Base-by-base conservation (phyloP, 2,888 invertebrate genomes). In the Campoletis raptor region DNA sequence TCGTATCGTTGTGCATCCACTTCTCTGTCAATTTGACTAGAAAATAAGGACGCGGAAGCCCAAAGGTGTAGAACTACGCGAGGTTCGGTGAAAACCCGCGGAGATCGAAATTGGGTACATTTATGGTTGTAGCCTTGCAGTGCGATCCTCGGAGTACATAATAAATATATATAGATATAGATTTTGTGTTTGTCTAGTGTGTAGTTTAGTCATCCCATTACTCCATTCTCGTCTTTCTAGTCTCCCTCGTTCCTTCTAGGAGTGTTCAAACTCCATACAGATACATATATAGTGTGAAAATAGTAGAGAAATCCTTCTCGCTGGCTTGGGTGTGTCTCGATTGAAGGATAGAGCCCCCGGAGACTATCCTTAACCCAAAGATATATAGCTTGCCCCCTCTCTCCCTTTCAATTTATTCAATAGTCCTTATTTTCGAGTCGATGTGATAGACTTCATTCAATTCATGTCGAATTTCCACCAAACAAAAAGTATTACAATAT, bases 1-100 rank as follows among this genome's bases (percentile, higher is more conserved):
- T 76, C 57, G 67, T 72, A 81, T 85, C 77, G 79, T 73, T 77
- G 85, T 83, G 82, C 85, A 87, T 87, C 85, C 76, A 87, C 83
- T 86, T 86, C 64, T 83, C 85, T 88, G 87, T 88, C 88, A 88
- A 89, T 87, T 88, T 88, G 72, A 81, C 70, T 77, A 72, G 88
- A 87, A 84, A 87, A 88, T 87, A 85, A 45, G 84, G 86, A 86
- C 77, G 37, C 76, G 45, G 77, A 73, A 80, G 67, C 69, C 81
- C 21, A 57, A 12, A 52, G 42, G 77, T 42, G 21, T 42, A 72
- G 40, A 54, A 36, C 37, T 52, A 30, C 24, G 64, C 64, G 45
- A 36, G 69, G 8, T 52, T 67, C 21, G 66, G 74, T 52, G 72
- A 72, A 69, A 85, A 42, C 54, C 77, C 76, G 73, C 36, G 66